phyloP scores from a whole-genome alignment of 2,888 invertebrate species.

The Tineola bisselliella region DNA sequence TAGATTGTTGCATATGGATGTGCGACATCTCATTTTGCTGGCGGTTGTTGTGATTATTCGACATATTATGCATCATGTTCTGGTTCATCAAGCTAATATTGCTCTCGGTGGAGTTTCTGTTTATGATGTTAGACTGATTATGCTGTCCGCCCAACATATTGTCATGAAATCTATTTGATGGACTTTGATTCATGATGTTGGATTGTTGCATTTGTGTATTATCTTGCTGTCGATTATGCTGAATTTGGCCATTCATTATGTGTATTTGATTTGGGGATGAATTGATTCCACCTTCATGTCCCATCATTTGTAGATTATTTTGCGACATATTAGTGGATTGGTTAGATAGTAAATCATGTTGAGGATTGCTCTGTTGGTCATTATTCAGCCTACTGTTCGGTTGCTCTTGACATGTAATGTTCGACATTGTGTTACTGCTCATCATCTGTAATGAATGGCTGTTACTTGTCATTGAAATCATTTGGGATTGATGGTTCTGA shows the following conservation, averaged over 20 bases:
- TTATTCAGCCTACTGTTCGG: conserved; percentile 43
- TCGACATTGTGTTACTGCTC: conserved; percentile 50
- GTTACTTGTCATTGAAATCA: conserved; percentile 36
- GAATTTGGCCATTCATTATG: conserved; percentile 61
- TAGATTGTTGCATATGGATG: conserved; percentile 55
- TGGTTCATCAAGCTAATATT: conserved; percentile 46
- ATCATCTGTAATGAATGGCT: conserved; percentile 51
- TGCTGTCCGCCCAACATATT: conserved; percentile 45
- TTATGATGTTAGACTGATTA: conserved; percentile 42
- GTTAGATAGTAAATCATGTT: conserved; percentile 40
- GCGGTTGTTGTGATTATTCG: conserved; percentile 41
- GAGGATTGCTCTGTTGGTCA: conserved; percentile 37
- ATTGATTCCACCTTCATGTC: conserved; percentile 46
- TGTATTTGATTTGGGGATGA: conserved; percentile 53
- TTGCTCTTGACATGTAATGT: conserved; percentile 52
- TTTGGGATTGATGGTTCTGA: conserved; percentile 50
- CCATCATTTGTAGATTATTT: conserved; percentile 51
- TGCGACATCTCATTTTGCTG: conserved; percentile 51
- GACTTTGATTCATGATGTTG: conserved; percentile 31
- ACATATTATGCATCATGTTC: conserved; percentile 49
- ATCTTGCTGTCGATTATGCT: conserved; percentile 49
- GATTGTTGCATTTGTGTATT: conserved; percentile 39
- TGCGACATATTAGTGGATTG: conserved; percentile 41
- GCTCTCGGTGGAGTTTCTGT: conserved; percentile 44
- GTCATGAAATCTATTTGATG: conserved; percentile 46